Conservation (phyloP, 2,888 invertebrate species). For the Actias luna region DNA sequence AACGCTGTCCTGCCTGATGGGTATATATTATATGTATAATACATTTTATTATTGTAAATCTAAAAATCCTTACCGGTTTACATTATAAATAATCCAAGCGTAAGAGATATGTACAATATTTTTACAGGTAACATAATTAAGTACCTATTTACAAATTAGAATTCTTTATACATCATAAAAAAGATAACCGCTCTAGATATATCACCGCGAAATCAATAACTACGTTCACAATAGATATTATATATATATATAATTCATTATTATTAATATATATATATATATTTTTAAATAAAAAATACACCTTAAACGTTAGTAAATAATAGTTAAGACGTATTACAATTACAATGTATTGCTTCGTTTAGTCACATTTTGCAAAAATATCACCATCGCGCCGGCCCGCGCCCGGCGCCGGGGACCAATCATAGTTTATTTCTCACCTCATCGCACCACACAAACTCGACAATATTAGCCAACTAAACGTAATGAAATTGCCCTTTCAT, state of each 20-base stretch:
- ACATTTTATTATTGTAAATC: slow-evolving; percentile 51
- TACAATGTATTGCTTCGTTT: slow-evolving; percentile 90
- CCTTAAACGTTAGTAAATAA: slow-evolving; percentile 73
- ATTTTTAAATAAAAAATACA: slow-evolving; percentile 67
- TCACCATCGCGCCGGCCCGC: slow-evolving; percentile 73
- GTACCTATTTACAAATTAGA: slow-evolving; percentile 82
- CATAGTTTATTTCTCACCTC: slow-evolving; percentile 35
- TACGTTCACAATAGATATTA: slow-evolving; percentile 79
- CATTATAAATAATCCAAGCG: slow-evolving; percentile 79
- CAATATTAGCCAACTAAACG: slow-evolving; percentile 12
- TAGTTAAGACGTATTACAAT: slow-evolving; percentile 83
- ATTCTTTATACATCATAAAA: slow-evolving; percentile 80
- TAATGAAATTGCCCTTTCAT: not conserved
- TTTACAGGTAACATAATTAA: slow-evolving; percentile 79
- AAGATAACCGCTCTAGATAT: slow-evolving; percentile 78
- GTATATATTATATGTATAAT: too few relatives aligned
- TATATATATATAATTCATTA: slow-evolving; percentile 36
- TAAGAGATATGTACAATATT: slow-evolving; percentile 81
- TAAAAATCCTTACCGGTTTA: slow-evolving; percentile 63
- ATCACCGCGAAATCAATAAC: slow-evolving; percentile 81
- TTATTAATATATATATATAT: slow-evolving; percentile 56
- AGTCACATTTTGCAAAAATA: slow-evolving; percentile 87
- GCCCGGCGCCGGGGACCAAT: slow-evolving; percentile 37
- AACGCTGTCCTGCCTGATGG: slow-evolving; percentile 19
- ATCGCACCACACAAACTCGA: slow-evolving; percentile 35